A percentile compares a stretch with the other conserved stretches of the same genome.
These are phyloP conservation scores for Chrysolina americana DNA, from an alignment of 2,888 invertebrate genomes.

Conservation along the genomic window DNA sequence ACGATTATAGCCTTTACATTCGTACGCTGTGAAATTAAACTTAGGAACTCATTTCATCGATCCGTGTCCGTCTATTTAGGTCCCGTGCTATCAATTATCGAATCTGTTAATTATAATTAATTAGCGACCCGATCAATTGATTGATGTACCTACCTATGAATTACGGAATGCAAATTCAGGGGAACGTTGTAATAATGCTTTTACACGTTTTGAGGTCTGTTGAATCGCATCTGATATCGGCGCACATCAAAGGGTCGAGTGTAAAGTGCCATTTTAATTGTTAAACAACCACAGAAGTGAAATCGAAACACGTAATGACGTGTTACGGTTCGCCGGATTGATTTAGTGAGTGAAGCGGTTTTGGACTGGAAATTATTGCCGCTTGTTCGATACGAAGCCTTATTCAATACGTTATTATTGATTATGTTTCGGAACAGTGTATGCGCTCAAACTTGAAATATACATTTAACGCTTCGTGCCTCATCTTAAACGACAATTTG, in stretches of 20 bases:
- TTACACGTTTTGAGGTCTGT: conserved; percentile 21
- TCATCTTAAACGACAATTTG: background rate
- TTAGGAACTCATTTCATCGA: conserved; percentile 8
- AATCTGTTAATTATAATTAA: conserved; percentile 47
- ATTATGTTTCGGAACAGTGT: background rate
- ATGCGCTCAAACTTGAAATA: background rate
- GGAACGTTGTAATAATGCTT: conserved; percentile 10
- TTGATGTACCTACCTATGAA: conserved; percentile 29
- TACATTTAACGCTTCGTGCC: too few relatives aligned
- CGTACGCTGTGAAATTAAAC: background rate
- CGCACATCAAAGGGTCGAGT: conserved; percentile 29
- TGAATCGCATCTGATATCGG: background rate
- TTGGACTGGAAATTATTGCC: background rate
- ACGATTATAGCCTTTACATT: background rate
- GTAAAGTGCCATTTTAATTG: conserved; percentile 38
- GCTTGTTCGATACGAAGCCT: background rate
- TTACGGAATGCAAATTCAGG: background rate
- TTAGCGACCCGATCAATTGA: conserved; percentile 47
- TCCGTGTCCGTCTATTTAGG: background rate
- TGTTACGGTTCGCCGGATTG: conserved; percentile 26
- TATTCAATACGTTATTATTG: background rate
- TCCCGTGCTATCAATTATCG: conserved; percentile 41
- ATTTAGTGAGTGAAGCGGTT: conserved; percentile 17
- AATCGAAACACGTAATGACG: conserved; percentile 33
- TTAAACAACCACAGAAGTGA: conserved; percentile 41